Base-by-base conservation (phyloP, 1,140 invertebrate species). In the Macrosteles quadrilineatus region DNA sequence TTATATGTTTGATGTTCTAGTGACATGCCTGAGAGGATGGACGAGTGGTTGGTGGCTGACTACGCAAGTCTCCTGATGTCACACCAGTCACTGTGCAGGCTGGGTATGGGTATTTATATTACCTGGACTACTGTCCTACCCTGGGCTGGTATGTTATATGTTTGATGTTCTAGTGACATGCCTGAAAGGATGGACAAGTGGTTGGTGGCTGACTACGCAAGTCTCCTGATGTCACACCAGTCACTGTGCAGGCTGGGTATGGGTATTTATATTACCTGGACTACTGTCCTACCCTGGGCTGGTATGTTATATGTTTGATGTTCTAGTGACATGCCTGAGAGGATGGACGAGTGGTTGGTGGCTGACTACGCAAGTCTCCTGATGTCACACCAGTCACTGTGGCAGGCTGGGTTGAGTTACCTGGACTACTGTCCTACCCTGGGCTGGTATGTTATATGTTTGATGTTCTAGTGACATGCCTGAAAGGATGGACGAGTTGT, bases 221-320 rank as follows among this genome's bases (percentile, higher is more conserved):
- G 86, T 3, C 83, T 89, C 36, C 78, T 98, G 30, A 91, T 95
- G 87, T 87, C 89, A 57, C 91, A 96, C 77, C 82, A 86, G 71
- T 94, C 92, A 32, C 82, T 98, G 2, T 98, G 96, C 88, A 94
- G 74, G 87, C 94, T 74, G 94, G 93, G 1, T n/a, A n/a, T n/a
- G n/a, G n/a, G n/a, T n/a, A n/a, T n/a, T 85, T 95, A n/a, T 90
- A 89, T 73, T 98, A 98, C 80, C 82, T 98, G 19, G 90, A 93
- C 75, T 83, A 91, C 62, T 93, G 93, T 80, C 85, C 88, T 0
- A 81, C 81, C 2, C 86, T 89, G 80, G 93, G 91, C 29, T 74
- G n/a, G 81, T n/a, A n/a, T n/a, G n/a, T n/a, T n/a, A n/a, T n/a
- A n/a, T n/a, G n/a, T n/a, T n/a, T n/a, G n/a, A n/a, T n/a, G n/a